Conservation (phyloP, 2,797 vertebrate genomes). For the Eremophila alpestris region DNA sequence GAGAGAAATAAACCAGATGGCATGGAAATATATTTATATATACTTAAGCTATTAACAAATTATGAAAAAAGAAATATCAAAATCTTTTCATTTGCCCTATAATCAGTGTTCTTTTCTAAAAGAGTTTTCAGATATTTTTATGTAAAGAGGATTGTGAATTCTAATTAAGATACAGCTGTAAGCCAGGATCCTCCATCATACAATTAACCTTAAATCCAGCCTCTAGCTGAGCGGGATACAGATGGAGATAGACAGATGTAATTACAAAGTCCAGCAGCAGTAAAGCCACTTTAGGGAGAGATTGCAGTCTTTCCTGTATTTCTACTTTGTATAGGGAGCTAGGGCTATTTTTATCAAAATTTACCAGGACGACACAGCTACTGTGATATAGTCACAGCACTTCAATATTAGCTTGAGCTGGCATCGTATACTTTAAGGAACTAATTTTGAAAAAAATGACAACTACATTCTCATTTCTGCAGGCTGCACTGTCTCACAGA, state of each 20-base stretch:
- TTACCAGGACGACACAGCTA: not conserved
- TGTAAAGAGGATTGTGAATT: constrained; percentile 18
- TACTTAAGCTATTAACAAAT: not conserved
- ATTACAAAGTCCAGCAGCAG: constrained; percentile 51
- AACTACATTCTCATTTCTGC: not conserved
- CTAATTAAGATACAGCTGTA: constrained; percentile 46
- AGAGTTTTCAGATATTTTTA: not conserved
- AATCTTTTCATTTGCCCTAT: constrained; percentile 14
- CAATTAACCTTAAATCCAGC: constrained; percentile 44
- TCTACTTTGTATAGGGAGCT: not conserved
- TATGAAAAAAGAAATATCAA: not conserved
- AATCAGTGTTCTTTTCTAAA: not conserved
- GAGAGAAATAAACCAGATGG: constrained; percentile 33
- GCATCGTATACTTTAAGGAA: not conserved
- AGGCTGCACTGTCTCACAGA: not conserved
- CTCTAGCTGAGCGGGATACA: not conserved
- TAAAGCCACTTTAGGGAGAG: constrained; percentile 19
- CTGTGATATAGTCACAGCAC: not conserved
- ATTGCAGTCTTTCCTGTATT: constrained; percentile 1
- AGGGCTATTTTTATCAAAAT: constrained; percentile 31
- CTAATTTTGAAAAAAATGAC: not conserved
- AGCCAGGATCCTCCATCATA: not conserved
- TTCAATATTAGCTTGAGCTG: not conserved
- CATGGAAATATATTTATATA: not conserved
- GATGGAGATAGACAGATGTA: constrained; percentile 29